Percentiles rank a stretch among this genome's conserved stretches.
Evolutionary conservation across 2,888 invertebrate genomes (phyloP).

Genomic region (Pristionchus maxplancki): DNA sequence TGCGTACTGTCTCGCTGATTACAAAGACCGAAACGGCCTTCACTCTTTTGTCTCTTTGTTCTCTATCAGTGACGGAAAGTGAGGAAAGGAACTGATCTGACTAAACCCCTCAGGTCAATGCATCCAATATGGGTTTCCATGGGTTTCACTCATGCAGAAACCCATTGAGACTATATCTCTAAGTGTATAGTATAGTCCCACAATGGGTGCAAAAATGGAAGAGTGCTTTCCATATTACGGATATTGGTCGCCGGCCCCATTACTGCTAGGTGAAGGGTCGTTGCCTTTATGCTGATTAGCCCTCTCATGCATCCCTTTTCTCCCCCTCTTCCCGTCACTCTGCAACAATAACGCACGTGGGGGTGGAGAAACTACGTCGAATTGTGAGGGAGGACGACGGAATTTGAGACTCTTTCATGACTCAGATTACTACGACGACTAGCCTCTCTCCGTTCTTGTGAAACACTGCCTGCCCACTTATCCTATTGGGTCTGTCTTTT

Average conservation of each 20-base stretch:
- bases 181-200: not conserved
- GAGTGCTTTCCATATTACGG: not conserved
- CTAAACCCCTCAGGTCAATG: too few species aligned
- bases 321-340: not conserved
- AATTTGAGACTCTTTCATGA: not conserved
- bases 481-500: not conserved
- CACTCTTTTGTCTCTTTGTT: constrained; percentile 19
- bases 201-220: not conserved
- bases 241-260: constrained; percentile 21
- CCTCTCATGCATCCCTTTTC: not conserved
- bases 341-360: not conserved
- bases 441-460: not conserved
- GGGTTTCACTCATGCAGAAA: not conserved
- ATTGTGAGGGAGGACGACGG: not conserved
- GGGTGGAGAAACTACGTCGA: not conserved
- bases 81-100: not conserved
- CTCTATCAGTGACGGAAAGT: not conserved
- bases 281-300: constrained; percentile 13
- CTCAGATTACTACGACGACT: not conserved
- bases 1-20: constrained; percentile 22
- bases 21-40: constrained; percentile 8
- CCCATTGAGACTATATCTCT: not conserved
- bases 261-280: constrained; percentile 16
- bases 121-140: too few species aligned
- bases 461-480: not conserved